Conservation (phyloP, 2,888 invertebrate species). For the Cylindroiulus punctatus region DNA sequence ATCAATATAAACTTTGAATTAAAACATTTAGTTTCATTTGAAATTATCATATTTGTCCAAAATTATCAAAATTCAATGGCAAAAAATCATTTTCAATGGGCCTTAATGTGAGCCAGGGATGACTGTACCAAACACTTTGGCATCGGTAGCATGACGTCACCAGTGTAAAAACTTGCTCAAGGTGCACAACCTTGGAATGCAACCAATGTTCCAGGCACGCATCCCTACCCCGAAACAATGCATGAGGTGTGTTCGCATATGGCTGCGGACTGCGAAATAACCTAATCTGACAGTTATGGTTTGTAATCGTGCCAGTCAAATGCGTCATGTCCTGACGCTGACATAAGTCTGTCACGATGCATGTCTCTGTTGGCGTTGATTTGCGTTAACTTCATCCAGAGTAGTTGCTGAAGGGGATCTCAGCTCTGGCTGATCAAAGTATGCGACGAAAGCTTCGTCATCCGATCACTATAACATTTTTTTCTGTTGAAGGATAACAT, state of each 20-base stretch:
- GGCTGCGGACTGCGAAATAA: neutral
- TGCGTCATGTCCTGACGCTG: neutral
- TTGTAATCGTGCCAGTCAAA: neutral
- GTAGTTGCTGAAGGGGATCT: neutral
- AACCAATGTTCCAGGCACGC: neutral
- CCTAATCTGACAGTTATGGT: neutral
- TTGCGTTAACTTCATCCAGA: neutral
- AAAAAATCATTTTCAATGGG: no score
- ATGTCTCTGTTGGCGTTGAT: neutral
- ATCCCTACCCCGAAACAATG: neutral
- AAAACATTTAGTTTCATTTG: no score
- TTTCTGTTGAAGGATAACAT: no score
- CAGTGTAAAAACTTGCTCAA: neutral
- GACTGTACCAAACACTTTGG: no score
- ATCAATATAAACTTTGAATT: no score
- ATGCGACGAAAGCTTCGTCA: neutral
- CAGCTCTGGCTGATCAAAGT: neutral
- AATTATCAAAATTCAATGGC: no score
- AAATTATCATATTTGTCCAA: no score
- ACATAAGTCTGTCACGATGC: conserved; percentile 11
- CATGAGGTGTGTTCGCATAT: neutral
- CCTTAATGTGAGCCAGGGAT: no score
- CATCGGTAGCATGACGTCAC: neutral
- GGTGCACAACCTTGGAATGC: neutral
- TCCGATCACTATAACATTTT: neutral